phyloP scores from a whole-genome alignment of 37 sponge, comb jelly and placozoan genomes.

The Lycopodina hypogea region DNA sequence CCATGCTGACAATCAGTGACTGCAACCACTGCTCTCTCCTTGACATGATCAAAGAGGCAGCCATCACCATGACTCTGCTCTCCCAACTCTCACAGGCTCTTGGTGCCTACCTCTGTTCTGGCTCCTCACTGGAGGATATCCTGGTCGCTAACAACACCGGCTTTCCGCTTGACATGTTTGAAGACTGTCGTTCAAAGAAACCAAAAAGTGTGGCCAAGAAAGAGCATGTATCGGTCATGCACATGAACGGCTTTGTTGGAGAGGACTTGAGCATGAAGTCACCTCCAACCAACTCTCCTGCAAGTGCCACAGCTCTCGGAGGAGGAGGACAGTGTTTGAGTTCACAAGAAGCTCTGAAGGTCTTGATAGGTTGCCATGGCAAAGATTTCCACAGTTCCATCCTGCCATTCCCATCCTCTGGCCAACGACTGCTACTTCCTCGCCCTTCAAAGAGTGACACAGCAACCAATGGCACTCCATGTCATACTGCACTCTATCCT shows the following conservation, averaged over 20 bases:
- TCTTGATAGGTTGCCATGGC: slow-evolving; percentile 18
- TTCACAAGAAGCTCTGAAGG: slow-evolving; percentile 9
- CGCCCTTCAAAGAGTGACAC: not conserved
- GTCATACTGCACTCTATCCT: not conserved
- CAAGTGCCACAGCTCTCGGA: too few species aligned
- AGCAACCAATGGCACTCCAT: not conserved
- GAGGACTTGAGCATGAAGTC: too few species aligned
- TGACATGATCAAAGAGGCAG: not conserved
- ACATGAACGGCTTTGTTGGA: too few species aligned
- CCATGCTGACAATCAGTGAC: slow-evolving; percentile 41
- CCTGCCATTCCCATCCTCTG: slow-evolving; percentile 3
- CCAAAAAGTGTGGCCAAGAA: not conserved
- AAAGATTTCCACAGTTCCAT: slow-evolving; percentile 26
- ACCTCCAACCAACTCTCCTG: too few species aligned
- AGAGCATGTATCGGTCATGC: not conserved
- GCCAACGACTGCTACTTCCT: not conserved
- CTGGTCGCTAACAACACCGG: slow-evolving; percentile 24
- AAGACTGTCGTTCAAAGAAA: slow-evolving; percentile 28
- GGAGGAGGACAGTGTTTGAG: not conserved
- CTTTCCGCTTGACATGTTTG: slow-evolving; percentile 21
- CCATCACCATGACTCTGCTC: slow-evolving; percentile 2
- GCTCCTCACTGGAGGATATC: slow-evolving; percentile 23
- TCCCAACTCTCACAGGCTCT: slow-evolving; percentile 22
- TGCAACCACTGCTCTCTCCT: slow-evolving; percentile 43
- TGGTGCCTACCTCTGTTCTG: not conserved